Evolutionary conservation across 1,140 invertebrate species (phyloP).

Genomic region (Tribolium castaneum): DNA sequence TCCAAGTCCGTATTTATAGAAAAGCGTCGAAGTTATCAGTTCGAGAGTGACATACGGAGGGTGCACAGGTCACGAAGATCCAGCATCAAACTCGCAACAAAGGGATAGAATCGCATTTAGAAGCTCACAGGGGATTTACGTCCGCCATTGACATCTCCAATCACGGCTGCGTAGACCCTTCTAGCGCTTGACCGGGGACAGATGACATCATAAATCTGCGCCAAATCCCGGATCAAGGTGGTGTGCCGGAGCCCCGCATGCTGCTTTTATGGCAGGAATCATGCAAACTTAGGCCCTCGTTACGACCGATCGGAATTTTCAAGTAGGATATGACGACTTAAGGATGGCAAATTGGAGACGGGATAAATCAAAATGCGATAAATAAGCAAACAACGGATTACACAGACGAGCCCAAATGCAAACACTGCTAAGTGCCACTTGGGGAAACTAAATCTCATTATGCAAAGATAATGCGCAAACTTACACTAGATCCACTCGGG

Average conservation of each 20-base stretch:
- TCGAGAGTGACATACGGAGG: slow-evolving; percentile 24
- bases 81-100: slow-evolving; percentile 41
- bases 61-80: slow-evolving; percentile 25
- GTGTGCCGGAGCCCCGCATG: slow-evolving; percentile 7
- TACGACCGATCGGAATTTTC: slow-evolving; percentile 34
- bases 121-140: slow-evolving; percentile 41
- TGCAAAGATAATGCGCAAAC: neutral
- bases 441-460: neutral
- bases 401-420: neutral
- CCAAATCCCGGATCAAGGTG: slow-evolving; percentile 46
- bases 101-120: slow-evolving; percentile 46
- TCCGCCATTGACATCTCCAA: slow-evolving; percentile 47
- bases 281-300: slow-evolving; percentile 31
- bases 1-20: slow-evolving; percentile 32
- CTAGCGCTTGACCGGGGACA: slow-evolving; percentile 45
- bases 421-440: neutral
- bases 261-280: slow-evolving; percentile 30
- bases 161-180: slow-evolving; percentile 36
- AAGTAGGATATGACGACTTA: neutral
- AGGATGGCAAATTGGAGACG: neutral
- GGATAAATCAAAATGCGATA: neutral
- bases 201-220: slow-evolving; percentile 48
- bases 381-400: neutral
- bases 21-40: slow-evolving; percentile 24
- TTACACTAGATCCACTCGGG: neutral